phyloP scores from a whole-genome alignment of 23 tunicate species.

The Aplidium turbinatum region DNA sequence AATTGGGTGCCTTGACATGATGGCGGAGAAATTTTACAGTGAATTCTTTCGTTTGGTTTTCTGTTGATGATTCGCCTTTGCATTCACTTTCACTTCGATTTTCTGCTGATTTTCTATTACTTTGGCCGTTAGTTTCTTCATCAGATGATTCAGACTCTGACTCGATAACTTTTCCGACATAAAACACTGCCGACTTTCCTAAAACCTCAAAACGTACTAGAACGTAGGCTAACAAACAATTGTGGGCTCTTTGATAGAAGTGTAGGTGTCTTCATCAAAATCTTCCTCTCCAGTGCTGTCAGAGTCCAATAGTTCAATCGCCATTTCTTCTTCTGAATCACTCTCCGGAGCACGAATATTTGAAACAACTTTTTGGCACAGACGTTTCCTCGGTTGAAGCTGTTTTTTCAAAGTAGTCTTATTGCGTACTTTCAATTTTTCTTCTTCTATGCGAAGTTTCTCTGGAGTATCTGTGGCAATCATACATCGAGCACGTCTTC shows the following conservation, averaged over 20 bases:
- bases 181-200: neutral
- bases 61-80: too few relatives aligned
- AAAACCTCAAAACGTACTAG: neutral
- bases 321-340: too few relatives aligned
- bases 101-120: too few relatives aligned
- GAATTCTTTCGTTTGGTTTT: too few relatives aligned
- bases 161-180: constrained; percentile 12
- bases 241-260: neutral
- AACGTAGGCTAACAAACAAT: neutral
- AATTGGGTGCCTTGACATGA: neutral
- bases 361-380: neutral
- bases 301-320: too few relatives aligned
- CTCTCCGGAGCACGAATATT: too few relatives aligned
- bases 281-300: too few relatives aligned
- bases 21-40: too few relatives aligned
- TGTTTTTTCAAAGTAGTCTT: neutral
- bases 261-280: too few relatives aligned
- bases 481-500: neutral
- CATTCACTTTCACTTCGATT: too few relatives aligned
- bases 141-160: constrained; percentile 6
- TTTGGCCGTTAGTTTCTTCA: too few relatives aligned
- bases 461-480: neutral
- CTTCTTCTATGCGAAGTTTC: neutral
- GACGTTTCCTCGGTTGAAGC: too few relatives aligned
- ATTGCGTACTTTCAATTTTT: neutral